Conservation (phyloP, 2,797 vertebrate species). For the Microhierax caerulescens region DNA sequence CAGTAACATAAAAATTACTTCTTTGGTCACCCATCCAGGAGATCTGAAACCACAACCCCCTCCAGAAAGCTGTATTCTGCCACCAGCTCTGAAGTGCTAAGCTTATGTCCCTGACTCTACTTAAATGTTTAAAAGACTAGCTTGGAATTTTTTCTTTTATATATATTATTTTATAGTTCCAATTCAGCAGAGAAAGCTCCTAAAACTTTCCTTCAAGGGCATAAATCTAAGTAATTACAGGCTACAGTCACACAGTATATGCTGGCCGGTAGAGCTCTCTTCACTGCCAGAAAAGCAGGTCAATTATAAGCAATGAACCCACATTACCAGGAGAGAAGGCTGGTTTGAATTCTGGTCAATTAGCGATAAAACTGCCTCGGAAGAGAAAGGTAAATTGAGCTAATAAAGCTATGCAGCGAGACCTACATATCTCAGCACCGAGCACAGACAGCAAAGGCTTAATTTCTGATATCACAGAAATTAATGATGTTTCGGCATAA, state of each 20-base stretch:
- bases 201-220: conserved; percentile 20
- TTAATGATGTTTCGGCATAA: neutral
- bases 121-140: neutral
- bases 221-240: conserved; percentile 11
- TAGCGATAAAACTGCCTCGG: conserved; percentile 16
- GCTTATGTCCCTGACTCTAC: neutral
- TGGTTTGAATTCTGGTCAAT: conserved; percentile 44
- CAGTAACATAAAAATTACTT: neutral
- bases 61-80: neutral
- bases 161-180: neutral
- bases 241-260: neutral
- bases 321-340: conserved; percentile 8
- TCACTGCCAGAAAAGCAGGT: conserved; percentile 44
- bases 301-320: conserved; percentile 41
- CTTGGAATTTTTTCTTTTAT: neutral
- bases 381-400: conserved; percentile 32
- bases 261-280: conserved; percentile 20
- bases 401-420: neutral
- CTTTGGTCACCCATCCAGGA: neutral
- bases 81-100: neutral
- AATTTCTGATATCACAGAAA: neutral
- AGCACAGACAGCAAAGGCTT: neutral
- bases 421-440: neutral
- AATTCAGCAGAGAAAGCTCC: neutral
- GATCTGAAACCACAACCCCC: neutral